phyloP scores from a whole-genome alignment of 1,140 invertebrate species.

The Thaumatotibia leucotreta region DNA sequence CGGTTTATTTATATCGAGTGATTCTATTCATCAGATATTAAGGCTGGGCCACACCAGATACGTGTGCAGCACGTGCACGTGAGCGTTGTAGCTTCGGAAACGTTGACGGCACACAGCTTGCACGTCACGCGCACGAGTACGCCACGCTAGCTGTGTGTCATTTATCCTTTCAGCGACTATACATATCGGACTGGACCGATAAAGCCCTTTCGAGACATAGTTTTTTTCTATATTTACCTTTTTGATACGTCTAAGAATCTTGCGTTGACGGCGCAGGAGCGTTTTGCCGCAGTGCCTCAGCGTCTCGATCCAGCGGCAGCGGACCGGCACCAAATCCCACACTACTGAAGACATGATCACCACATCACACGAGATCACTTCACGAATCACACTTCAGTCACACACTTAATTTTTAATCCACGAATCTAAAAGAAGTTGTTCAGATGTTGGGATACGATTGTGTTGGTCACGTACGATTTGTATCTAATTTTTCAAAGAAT shows the following conservation, averaged over 20 bases:
- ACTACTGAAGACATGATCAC: conserved; percentile 47
- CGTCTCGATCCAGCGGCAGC: conserved; percentile 64
- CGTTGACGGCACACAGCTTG: no score
- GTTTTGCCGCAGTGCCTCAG: conserved; percentile 64
- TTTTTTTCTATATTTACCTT: conserved; percentile 49
- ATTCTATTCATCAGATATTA: no score
- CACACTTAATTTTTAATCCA: background rate
- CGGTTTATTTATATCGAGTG: no score
- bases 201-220: no score
- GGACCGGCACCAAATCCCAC: conserved; percentile 60
- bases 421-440: background rate
- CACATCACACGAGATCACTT: conserved; percentile 13
- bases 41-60: no score
- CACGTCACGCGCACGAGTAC: no score
- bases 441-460: background rate
- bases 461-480: background rate
- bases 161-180: no score
- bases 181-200: no score
- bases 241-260: conserved; percentile 54
- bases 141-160: no score
- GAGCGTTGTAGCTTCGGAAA: no score
- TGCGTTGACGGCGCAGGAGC: conserved; percentile 55
- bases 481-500: background rate
- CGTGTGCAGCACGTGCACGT: no score
- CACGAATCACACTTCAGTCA: background rate